Percentiles rank a stretch among this genome's conserved stretches.
Evolutionary conservation across 2,797 vertebrate genomes (phyloP).

Genomic region (Betta splendens): DNA sequence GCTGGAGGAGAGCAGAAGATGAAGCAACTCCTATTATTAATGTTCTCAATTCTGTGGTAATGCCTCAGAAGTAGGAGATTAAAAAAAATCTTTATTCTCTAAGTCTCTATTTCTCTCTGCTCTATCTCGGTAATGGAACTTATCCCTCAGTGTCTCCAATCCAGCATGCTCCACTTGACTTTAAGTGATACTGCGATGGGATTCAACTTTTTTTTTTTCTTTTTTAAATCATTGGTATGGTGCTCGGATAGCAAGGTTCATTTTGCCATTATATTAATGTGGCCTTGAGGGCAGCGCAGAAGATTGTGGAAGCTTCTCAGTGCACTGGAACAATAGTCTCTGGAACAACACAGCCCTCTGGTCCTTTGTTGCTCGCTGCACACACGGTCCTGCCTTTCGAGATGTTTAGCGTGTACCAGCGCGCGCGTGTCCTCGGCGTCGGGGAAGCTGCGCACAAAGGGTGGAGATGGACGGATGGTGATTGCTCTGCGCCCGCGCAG

Average conservation of each 20-base stretch:
- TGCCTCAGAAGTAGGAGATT: constrained; percentile 59
- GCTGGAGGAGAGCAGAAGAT: constrained; percentile 21
- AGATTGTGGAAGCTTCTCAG: constrained; percentile 29
- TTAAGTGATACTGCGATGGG: constrained; percentile 44
- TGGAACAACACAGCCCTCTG: constrained; percentile 36
- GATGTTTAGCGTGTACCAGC: constrained; percentile 8
- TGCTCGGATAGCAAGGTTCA: constrained; percentile 33
- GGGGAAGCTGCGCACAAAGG: no score
- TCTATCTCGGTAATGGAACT: constrained; percentile 45
- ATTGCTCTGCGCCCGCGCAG: no score
- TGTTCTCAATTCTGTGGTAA: constrained; percentile 68
- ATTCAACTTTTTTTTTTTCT: constrained; percentile 37
- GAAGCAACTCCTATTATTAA: constrained; percentile 64
- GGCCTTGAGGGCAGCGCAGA: constrained; percentile 33
- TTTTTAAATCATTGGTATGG: constrained; percentile 29
- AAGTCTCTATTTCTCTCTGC: constrained; percentile 19
- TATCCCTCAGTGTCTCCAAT: constrained; percentile 53
- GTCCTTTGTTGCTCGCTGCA: constrained; percentile 31
- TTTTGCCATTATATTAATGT: constrained; percentile 53
- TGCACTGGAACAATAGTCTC: constrained; percentile 31
- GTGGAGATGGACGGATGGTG: no score
- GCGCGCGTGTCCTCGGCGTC: constrained; percentile 7
- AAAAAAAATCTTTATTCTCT: constrained; percentile 25
- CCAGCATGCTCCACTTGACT: constrained; percentile 45
- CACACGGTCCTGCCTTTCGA: constrained; percentile 14